Evolutionary conservation across 2,888 invertebrate species (phyloP).

Genomic region (Hermodice carunculata): DNA sequence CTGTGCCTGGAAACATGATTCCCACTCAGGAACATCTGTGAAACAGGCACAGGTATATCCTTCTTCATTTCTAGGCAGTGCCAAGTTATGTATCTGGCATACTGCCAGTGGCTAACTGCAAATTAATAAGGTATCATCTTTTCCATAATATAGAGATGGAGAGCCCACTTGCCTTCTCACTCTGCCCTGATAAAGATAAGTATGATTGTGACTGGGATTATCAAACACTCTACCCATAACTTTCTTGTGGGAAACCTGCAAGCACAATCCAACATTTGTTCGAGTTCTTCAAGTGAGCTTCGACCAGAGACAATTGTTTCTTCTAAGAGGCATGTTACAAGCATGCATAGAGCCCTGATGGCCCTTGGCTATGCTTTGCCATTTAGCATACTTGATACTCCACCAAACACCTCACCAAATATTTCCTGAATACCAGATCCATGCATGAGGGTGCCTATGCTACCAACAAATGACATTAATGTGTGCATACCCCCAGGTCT

Average conservation of each 20-base stretch:
- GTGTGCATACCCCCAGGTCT: too few relatives aligned
- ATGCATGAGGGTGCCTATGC: constrained; percentile 22
- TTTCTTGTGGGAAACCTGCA: too few relatives aligned
- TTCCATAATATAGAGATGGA: constrained; percentile 18
- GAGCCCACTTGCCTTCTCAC: constrained; percentile 21
- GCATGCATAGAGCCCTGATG: constrained; percentile 21
- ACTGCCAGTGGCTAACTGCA: constrained; percentile 8
- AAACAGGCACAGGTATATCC: too few relatives aligned
- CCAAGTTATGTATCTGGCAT: constrained; percentile 13
- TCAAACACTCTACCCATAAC: too few relatives aligned
- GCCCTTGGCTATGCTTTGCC: constrained; percentile 24
- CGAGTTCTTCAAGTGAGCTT: background rate
- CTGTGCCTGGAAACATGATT: constrained; percentile 18
- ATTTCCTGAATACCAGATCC: constrained; percentile 17
- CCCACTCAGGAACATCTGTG: constrained; percentile 2
- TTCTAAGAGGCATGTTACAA: background rate
- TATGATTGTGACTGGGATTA: background rate
- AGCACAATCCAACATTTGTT: constrained; percentile 5
- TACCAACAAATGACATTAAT: constrained; percentile 22
- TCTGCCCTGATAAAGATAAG: constrained; percentile 9
- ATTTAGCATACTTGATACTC: too few relatives aligned
- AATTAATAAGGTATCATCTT: constrained; percentile 18
- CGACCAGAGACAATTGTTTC: too few relatives aligned
- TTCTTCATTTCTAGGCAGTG: constrained; percentile 11
- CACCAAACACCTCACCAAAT: too few relatives aligned